These are phyloP conservation scores for Mustela lutreola DNA, from an alignment of 2,113 vertebrate species.

Conservation along the genomic window DNA sequence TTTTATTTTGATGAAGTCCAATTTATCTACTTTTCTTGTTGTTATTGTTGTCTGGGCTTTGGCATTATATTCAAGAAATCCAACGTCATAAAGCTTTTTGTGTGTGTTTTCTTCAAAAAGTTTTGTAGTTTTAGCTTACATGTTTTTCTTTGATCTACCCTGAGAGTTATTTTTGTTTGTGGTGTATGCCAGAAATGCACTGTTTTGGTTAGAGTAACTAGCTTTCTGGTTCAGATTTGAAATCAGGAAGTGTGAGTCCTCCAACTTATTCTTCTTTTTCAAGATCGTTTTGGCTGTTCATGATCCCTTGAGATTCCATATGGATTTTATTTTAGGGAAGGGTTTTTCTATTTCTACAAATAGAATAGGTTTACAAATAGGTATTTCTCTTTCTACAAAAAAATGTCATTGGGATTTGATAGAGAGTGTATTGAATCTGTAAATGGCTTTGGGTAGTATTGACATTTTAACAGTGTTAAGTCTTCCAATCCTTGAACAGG, in stretches of 20 bases:
- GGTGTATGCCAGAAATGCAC: background rate
- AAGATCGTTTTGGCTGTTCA: slow-evolving; percentile 2
- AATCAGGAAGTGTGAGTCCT: background rate
- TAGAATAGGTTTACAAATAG: no score
- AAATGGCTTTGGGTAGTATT: slow-evolving; percentile 4
- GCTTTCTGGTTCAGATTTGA: slow-evolving; percentile 38
- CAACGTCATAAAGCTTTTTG: background rate
- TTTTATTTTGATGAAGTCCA: slow-evolving; percentile 43
- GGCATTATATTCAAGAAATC: background rate
- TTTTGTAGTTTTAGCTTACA: background rate
- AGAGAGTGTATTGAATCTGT: background rate
- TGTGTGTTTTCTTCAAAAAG: background rate
- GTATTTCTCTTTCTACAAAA: slow-evolving; percentile 23
- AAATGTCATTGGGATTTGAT: background rate
- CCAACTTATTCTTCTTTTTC: slow-evolving; percentile 9
- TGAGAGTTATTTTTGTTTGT: background rate
- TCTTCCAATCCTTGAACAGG: background rate
- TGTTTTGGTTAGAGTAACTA: slow-evolving; percentile 6
- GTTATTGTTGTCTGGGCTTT: slow-evolving; percentile 23
- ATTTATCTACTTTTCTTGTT: background rate
- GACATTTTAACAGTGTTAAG: background rate
- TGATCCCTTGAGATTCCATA: background rate
- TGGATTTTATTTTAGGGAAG: slow-evolving; percentile 15
- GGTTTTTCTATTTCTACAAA: slow-evolving; percentile 1
- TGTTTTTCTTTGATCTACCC: slow-evolving; percentile 2